Conservation (phyloP, 2,888 invertebrate genomes). For the Yponomeuta evonymella region DNA sequence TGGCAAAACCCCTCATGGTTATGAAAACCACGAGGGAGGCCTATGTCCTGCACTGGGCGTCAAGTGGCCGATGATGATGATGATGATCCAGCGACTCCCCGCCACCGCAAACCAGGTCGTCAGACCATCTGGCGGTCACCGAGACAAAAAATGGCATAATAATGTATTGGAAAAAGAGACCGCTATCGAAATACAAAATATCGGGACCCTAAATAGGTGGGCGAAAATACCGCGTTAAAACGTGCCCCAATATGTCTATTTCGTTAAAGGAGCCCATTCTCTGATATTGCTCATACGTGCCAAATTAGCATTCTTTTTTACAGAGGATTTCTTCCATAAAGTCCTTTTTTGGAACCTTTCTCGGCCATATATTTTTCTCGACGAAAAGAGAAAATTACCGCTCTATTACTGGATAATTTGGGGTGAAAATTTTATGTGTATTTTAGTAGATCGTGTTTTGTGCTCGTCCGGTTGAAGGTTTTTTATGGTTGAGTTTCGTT, state of each 20-base stretch:
- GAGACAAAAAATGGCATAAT: neutral
- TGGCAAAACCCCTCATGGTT: no score
- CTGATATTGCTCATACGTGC: constrained; percentile 20
- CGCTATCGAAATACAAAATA: neutral
- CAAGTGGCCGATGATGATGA: no score
- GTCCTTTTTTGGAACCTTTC: neutral
- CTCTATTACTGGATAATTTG: constrained; percentile 15
- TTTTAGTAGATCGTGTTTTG: neutral
- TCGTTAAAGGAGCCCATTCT: constrained; percentile 18
- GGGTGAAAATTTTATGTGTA: constrained; percentile 8
- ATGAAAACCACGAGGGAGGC: no score
- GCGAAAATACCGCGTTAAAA: neutral
- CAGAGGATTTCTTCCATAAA: constrained; percentile 12
- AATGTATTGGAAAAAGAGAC: neutral
- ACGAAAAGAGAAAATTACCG: constrained; percentile 12
- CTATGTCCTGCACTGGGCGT: no score
- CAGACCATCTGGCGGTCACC: neutral
- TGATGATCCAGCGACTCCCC: no score
- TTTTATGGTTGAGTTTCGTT: neutral
- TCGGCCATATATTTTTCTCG: constrained; percentile 13
- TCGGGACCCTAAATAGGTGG: neutral
- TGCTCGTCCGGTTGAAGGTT: neutral
- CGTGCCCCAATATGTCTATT: constrained; percentile 12
- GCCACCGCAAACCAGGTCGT: no score
- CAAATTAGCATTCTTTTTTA: constrained; percentile 17